Percentiles rank a stretch among this genome's conserved stretches.
Evolutionary conservation across 1,140 invertebrate species (phyloP).

Genomic region (roundworm (Caenorhabditis elegans)): DNA sequence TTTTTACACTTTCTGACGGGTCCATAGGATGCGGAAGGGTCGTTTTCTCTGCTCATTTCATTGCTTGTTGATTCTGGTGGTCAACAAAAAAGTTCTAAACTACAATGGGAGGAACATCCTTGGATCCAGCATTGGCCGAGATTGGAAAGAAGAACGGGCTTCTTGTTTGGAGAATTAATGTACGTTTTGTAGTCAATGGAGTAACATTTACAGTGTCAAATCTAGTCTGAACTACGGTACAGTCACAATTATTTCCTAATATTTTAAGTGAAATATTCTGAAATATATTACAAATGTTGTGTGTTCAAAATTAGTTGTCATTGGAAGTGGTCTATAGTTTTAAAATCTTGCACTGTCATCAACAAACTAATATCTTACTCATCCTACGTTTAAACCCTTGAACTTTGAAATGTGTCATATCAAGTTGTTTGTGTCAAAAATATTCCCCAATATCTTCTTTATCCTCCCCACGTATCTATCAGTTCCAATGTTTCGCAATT

Average conservation of each 20-base stretch:
- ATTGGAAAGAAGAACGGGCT: constrained; percentile 59
- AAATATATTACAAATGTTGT: too few species aligned
- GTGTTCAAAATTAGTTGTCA: too few species aligned
- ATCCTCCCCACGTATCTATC: not conserved
- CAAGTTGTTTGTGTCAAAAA: not conserved
- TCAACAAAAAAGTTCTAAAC: not conserved
- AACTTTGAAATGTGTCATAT: constrained; percentile 38
- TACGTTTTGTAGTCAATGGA: constrained; percentile 6
- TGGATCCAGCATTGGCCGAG: constrained; percentile 53
- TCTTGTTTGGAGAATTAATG: constrained; percentile 65
- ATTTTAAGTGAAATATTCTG: too few species aligned
- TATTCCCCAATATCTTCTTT: not conserved
- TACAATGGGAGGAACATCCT: not conserved
- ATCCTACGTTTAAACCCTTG: constrained; percentile 44
- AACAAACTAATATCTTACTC: too few species aligned
- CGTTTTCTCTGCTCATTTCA: constrained; percentile 5
- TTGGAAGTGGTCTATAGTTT: too few species aligned
- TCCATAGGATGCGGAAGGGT: not conserved
- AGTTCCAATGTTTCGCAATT: constrained; percentile 40
- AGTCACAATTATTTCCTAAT: too few species aligned
- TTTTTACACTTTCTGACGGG: constrained; percentile 11
- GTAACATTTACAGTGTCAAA: too few species aligned
- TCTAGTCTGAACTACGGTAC: too few species aligned
- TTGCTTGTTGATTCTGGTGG: constrained; percentile 27
- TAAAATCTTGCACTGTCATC: too few species aligned